Percentiles rank a stretch among this genome's conserved stretches.
These are phyloP conservation scores for Coenonympha glycerion DNA, from an alignment of 2,888 invertebrate genomes.

Conservation along the genomic window DNA sequence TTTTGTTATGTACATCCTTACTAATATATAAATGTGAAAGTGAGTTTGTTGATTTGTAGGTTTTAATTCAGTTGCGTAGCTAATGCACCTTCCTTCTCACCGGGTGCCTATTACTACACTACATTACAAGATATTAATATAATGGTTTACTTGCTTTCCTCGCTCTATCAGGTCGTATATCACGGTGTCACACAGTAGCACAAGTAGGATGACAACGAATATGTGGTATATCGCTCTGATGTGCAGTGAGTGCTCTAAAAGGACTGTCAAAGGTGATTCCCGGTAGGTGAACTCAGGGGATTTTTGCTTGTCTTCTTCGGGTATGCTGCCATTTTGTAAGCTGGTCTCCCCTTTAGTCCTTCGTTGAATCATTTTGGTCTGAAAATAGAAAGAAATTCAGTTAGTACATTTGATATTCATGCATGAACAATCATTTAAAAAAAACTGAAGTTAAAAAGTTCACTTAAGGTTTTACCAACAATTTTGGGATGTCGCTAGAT, in stretches of 20 bases:
- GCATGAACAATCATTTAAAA: too few relatives aligned
- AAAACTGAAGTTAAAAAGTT: too few relatives aligned
- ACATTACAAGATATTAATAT: too few relatives aligned
- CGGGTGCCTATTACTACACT: too few relatives aligned
- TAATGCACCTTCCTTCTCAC: too few relatives aligned
- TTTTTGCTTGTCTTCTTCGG: slow-evolving; percentile 34
- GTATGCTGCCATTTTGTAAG: slow-evolving; percentile 38
- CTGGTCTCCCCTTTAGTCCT: slow-evolving; percentile 27
- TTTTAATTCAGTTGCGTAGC: too few relatives aligned
- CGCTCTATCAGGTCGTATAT: slow-evolving; percentile 83
- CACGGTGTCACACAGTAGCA: slow-evolving; percentile 82
- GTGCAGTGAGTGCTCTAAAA: slow-evolving; percentile 83
- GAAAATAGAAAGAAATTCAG: slow-evolving; percentile 14
- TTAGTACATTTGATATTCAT: too few relatives aligned
- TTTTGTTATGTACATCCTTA: too few relatives aligned
- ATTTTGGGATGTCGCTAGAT: too few relatives aligned
- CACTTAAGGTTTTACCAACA: too few relatives aligned
- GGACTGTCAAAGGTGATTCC: slow-evolving; percentile 86
- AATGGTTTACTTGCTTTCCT: slow-evolving; percentile 80
- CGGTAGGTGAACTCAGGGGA: slow-evolving; percentile 78
- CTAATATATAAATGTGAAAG: too few relatives aligned
- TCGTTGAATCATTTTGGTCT: slow-evolving; percentile 29
- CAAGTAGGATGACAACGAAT: slow-evolving; percentile 84
- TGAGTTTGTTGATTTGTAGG: too few relatives aligned
- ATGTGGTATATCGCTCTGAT: slow-evolving; percentile 90